These are phyloP conservation scores for Nasalis larvatus DNA, from an alignment of 2,113 vertebrate genomes.

Conservation along the genomic window DNA sequence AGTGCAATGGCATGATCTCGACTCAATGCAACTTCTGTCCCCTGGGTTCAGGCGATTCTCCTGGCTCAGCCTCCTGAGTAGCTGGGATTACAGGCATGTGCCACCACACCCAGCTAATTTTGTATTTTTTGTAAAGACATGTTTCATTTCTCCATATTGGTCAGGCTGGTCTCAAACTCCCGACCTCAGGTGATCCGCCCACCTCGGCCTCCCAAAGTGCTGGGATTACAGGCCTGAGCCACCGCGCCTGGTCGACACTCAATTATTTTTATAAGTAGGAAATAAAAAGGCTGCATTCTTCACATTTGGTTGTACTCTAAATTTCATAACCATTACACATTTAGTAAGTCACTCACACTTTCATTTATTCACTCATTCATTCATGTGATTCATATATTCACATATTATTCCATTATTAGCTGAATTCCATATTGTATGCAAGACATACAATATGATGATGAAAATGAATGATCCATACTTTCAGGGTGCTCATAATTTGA, in stretches of 20 bases:
- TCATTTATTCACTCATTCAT: not conserved
- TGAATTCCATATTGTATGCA: not conserved
- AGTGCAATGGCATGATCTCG: too few relatives aligned
- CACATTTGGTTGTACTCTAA: not conserved
- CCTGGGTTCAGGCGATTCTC: too few relatives aligned
- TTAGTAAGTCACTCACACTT: not conserved
- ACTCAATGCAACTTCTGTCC: too few relatives aligned
- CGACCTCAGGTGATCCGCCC: too few relatives aligned
- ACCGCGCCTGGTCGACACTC: not conserved
- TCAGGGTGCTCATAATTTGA: not conserved
- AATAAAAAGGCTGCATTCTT: not conserved
- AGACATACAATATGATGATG: not conserved
- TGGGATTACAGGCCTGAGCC: too few relatives aligned
- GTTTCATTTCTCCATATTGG: too few relatives aligned
- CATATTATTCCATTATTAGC: not conserved
- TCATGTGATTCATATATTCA: not conserved
- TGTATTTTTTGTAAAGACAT: too few relatives aligned
- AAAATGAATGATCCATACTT: not conserved
- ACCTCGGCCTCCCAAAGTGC: too few relatives aligned
- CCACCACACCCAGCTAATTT: too few relatives aligned
- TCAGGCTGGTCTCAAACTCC: too few relatives aligned
- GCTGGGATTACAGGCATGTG: too few relatives aligned
- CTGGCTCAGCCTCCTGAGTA: too few relatives aligned
- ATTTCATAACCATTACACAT: not conserved
- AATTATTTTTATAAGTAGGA: not conserved